A percentile compares a stretch with the other conserved stretches of the same genome.
These are phyloP conservation scores for Nemopilema nomurai DNA, from an alignment of 30 jellyfish, hydroid and myxozoan genomes.

Conservation along the genomic window DNA sequence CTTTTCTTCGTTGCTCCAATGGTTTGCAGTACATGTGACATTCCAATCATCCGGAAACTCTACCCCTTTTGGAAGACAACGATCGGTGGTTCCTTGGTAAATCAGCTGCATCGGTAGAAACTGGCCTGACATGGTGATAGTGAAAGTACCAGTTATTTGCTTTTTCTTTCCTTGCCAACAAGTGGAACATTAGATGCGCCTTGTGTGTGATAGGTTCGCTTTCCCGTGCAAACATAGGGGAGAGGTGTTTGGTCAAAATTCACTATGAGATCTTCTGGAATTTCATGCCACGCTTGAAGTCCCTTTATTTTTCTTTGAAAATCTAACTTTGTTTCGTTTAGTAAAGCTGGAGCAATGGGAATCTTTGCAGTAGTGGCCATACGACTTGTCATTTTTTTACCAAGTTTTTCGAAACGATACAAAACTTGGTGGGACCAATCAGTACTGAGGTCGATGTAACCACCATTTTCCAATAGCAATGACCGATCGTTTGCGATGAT, in stretches of 20 bases:
- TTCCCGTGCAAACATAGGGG: neutral
- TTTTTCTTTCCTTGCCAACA: conserved; percentile 26
- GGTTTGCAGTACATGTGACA: conserved; percentile 29
- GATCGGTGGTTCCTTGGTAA: conserved; percentile 20
- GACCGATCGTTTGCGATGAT: neutral
- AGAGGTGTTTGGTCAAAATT: conserved; percentile 59
- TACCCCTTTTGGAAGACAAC: conserved; percentile 31
- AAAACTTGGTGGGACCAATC: neutral
- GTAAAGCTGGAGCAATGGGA: conserved; percentile 49
- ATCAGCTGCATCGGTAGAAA: conserved; percentile 60
- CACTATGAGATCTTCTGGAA: conserved; percentile 23
- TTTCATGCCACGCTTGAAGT: conserved; percentile 2
- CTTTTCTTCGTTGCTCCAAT: conserved; percentile 50
- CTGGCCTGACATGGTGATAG: conserved; percentile 16
- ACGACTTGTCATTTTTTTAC: conserved; percentile 30
- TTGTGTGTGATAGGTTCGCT: neutral
- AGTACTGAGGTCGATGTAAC: conserved; percentile 5
- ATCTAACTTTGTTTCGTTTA: conserved; percentile 31
- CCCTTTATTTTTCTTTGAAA: conserved; percentile 19
- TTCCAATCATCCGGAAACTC: conserved; percentile 30
- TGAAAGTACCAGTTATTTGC: conserved; percentile 24
- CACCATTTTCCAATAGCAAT: conserved; percentile 27
- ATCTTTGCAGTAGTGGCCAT: conserved; percentile 39
- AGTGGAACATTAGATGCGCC: conserved; percentile 5
- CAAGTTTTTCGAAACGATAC: neutral